Evolutionary conservation across 2,113 vertebrate species (phyloP).

Genomic region (Bubo scandiacus): DNA sequence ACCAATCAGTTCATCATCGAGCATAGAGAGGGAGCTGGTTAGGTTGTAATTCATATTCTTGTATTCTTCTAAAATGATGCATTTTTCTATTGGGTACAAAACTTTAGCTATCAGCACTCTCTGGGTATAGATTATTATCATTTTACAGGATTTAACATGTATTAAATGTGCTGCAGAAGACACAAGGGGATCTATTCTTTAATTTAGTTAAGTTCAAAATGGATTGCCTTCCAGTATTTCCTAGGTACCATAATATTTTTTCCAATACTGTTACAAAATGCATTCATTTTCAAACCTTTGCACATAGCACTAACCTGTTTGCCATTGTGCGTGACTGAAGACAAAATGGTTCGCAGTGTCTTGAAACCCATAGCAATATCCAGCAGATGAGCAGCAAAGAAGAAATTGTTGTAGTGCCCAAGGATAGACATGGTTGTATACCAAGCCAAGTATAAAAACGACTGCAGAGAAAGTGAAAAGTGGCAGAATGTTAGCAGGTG

Average conservation of each 20-base stretch:
- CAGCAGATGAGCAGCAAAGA: constrained; percentile 95
- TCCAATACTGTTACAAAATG: not conserved
- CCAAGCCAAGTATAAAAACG: constrained; percentile 96
- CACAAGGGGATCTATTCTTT: not conserved
- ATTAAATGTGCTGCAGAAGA: not conserved
- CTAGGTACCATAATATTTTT: not conserved
- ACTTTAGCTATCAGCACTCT: not conserved
- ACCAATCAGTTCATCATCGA: not conserved
- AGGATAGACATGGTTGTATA: constrained; percentile 98
- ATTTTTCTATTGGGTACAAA: not conserved
- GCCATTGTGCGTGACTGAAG: constrained; percentile 97
- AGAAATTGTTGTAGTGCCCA: constrained; percentile 99
- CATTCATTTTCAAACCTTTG: not conserved
- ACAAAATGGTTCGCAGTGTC: constrained; percentile 93
- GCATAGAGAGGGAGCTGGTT: not conserved
- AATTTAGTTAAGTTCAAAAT: not conserved
- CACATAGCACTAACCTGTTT: constrained; percentile 85
- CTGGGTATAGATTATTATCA: not conserved
- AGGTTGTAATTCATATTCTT: not conserved
- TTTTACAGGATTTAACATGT: not conserved
- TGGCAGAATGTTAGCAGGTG: not conserved
- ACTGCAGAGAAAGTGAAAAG: constrained; percentile 72
- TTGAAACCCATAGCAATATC: constrained; percentile 99
- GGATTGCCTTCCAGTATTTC: not conserved
- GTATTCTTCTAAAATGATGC: not conserved